Percentiles rank a stretch among this genome's conserved stretches.
These are phyloP conservation scores for Drosophila pruinosa DNA, from an alignment of 1,140 invertebrate genomes.

Conservation along the genomic window DNA sequence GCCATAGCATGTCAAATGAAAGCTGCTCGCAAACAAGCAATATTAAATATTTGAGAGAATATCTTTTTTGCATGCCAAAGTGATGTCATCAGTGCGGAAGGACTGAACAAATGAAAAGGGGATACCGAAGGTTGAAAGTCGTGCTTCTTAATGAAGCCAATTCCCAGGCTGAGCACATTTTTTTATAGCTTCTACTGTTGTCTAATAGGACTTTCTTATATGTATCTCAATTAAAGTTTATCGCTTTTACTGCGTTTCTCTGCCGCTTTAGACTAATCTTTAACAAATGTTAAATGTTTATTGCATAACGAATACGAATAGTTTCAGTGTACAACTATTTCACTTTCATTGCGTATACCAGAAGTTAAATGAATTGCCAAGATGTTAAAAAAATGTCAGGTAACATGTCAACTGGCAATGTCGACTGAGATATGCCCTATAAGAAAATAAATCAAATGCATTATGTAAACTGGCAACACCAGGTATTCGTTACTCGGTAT, in stretches of 20 bases:
- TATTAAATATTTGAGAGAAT: conserved; percentile 20
- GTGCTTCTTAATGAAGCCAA: neutral
- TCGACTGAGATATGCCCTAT: conserved; percentile 44
- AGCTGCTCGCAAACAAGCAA: conserved; percentile 32
- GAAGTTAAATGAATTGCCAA: conserved; percentile 25
- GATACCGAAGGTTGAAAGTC: conserved; percentile 1
- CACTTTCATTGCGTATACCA: conserved; percentile 57
- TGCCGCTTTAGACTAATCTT: neutral
- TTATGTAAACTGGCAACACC: neutral
- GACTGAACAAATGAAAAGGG: neutral
- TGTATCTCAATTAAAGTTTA: conserved; percentile 6
- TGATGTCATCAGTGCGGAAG: conserved; percentile 41
- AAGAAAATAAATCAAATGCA: neutral
- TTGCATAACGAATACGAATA: conserved; percentile 8
- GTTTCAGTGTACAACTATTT: conserved; percentile 32
- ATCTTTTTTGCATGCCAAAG: conserved; percentile 46
- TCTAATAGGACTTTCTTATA: conserved; percentile 8
- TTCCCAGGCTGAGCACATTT: neutral
- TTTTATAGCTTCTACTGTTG: neutral
- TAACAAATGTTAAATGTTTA: neutral
- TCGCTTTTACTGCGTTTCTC: conserved; percentile 16
- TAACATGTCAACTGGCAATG: neutral
- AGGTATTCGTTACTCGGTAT: neutral
- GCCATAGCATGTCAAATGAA: conserved; percentile 14
- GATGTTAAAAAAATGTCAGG: conserved; percentile 8